Base-by-base conservation (phyloP, 2,888 invertebrate genomes). In the Hypolimnas misippus region DNA sequence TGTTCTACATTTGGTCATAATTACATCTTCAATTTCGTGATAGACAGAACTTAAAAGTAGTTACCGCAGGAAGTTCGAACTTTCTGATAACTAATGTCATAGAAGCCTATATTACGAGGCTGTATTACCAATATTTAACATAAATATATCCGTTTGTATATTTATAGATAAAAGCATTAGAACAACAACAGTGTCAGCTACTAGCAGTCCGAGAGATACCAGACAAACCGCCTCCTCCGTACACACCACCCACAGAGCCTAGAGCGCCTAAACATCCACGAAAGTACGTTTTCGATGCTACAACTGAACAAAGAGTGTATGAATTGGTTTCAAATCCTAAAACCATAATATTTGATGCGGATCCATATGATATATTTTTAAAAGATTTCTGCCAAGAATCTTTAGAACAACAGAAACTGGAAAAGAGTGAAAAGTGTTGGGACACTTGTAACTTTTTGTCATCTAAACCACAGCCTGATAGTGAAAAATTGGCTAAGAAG, bases 171-270 rank as follows among this genome's bases (percentile, higher is more conserved):
- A 90, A 90, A 70, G 92, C 87, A 1, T 70, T 92, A 62, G 91
- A 92, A 66, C 89, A 90, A 67, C 89, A 89, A 67, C 89, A 91
- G 70, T 82, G 82, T 65, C 81, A 83, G 21, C 59, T 89, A 67
- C 70, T 90, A n/a, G 86, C 84, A 1, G 87, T 91, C 0, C 82
- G 92, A 1, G 90, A 90, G 73, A 91, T 92, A 59, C 92, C 92
- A 0, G 92, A 92, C 72, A 92, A 92, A 65, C 92, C 92, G 0
- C 92, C 92, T 12, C 92, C 92, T 0, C 92, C 92, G 0, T 92
- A 92, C 76, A 90, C 87, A 0, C 90, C 89, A 12, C 91, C 90
- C 0, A 72, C 74, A 3, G 87, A 84, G 4, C 56, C 72, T 0
- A 74, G 79, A 5, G 31, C 63, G 3, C 71, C 78, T 0, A 83